Conservation (phyloP, 2,888 invertebrate genomes). For the Xanthorhoe spadicearia region DNA sequence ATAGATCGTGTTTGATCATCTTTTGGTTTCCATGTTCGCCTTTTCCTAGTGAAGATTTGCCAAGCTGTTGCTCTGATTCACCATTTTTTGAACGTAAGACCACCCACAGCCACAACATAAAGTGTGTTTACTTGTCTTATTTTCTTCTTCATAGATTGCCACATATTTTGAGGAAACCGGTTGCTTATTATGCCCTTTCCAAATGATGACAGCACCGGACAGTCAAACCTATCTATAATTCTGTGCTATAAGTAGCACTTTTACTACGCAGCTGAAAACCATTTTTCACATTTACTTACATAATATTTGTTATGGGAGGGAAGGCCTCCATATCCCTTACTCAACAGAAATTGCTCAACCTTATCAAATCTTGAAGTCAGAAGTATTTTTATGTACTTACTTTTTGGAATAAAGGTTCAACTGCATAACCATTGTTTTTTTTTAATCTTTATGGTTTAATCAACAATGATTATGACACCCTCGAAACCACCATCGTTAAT, state of each 20-base stretch:
- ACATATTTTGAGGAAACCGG: not conserved
- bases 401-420: slow-evolving; percentile 1
- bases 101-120: too few relatives aligned
- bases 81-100: too few relatives aligned
- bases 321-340: slow-evolving; percentile 21
- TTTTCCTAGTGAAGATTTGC: too few relatives aligned
- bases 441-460: too few relatives aligned
- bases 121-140: not conserved
- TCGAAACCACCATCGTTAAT: not conserved
- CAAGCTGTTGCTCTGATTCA: too few relatives aligned
- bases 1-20: too few relatives aligned
- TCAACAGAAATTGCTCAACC: slow-evolving; percentile 22
- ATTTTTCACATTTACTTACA: slow-evolving; percentile 18
- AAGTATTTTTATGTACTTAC: not conserved
- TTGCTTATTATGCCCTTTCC: not conserved
- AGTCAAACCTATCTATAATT: not conserved
- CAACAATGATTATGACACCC: too few relatives aligned
- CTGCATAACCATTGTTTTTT: too few relatives aligned
- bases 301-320: slow-evolving; percentile 18
- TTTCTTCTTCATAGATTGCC: not conserved
- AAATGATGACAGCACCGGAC: not conserved
- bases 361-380: slow-evolving; percentile 18
- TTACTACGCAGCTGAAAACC: slow-evolving; percentile 8
- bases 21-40: too few relatives aligned
- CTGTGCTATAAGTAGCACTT: not conserved